Percentiles rank a stretch among this genome's conserved stretches.
Conservation (phyloP, 2,888 invertebrate genomes). For the Cheilosia pagana region DNA sequence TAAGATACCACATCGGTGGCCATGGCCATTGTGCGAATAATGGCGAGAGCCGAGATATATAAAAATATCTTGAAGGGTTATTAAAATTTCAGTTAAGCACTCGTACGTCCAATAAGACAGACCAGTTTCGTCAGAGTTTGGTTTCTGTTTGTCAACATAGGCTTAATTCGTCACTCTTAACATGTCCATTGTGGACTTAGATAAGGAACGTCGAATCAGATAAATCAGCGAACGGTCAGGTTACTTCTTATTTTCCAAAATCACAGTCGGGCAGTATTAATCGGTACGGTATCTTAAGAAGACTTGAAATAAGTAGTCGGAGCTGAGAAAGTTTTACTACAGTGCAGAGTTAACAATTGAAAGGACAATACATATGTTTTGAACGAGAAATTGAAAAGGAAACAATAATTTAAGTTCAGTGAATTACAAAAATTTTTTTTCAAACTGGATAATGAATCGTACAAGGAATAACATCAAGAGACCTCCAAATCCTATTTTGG, state of each 20-base stretch:
- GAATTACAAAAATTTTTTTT: no score
- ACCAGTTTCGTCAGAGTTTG: slow-evolving; percentile 46
- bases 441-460: slow-evolving; percentile 77
- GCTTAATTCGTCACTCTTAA: slow-evolving; percentile 41
- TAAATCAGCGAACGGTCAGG: slow-evolving; percentile 10
- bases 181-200: slow-evolving; percentile 39
- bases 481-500: slow-evolving; percentile 86
- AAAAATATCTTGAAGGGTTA: slow-evolving; percentile 69
- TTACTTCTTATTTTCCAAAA: neutral
- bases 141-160: slow-evolving; percentile 16
- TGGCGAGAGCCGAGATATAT: slow-evolving; percentile 35
- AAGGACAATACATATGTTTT: slow-evolving; percentile 54
- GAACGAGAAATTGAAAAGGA: slow-evolving; percentile 73
- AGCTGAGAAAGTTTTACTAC: slow-evolving; percentile 27
- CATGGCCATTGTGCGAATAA: slow-evolving; percentile 16
- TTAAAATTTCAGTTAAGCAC: slow-evolving; percentile 65
- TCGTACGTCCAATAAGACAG: slow-evolving; percentile 54
- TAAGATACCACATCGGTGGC: slow-evolving; percentile 47
- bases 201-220: slow-evolving; percentile 10
- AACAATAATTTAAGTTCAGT: slow-evolving; percentile 10
- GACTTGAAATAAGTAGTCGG: slow-evolving; percentile 35
- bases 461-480: slow-evolving; percentile 79
- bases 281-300: slow-evolving; percentile 13
- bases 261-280: slow-evolving; percentile 19
- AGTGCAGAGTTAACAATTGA: neutral